These are phyloP conservation scores for Notocelia uddmanniana DNA, from an alignment of 2,888 invertebrate genomes.

Conservation along the genomic window DNA sequence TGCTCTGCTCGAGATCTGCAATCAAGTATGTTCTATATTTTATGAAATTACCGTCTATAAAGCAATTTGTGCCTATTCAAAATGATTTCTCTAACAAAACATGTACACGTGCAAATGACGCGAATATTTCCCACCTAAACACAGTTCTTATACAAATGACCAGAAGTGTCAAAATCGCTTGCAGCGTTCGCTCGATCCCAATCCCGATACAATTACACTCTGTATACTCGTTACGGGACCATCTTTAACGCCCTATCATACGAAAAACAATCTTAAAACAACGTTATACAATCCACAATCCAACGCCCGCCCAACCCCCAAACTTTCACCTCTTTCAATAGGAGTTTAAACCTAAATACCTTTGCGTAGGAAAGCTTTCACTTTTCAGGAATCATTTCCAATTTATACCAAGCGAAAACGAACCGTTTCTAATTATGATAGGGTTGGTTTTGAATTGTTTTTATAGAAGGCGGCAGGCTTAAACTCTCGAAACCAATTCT, in stretches of 20 bases:
- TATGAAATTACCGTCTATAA: slow-evolving; percentile 6
- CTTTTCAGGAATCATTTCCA: slow-evolving; percentile 84
- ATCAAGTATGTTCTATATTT: too few relatives aligned
- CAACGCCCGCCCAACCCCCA: slow-evolving; percentile 59
- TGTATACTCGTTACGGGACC: slow-evolving; percentile 82
- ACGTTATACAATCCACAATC: slow-evolving; percentile 58
- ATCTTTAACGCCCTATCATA: slow-evolving; percentile 70
- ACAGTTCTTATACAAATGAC: not conserved
- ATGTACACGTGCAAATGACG: slow-evolving; percentile 21
- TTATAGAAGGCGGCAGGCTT: slow-evolving; percentile 81
- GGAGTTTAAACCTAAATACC: slow-evolving; percentile 85
- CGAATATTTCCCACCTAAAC: not conserved
- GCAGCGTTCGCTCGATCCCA: slow-evolving; percentile 73
- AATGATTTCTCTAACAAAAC: not conserved
- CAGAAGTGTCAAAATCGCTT: slow-evolving; percentile 59
- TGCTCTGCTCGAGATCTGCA: too few relatives aligned
- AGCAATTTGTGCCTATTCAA: slow-evolving; percentile 5
- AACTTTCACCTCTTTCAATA: slow-evolving; percentile 86
- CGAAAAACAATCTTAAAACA: slow-evolving; percentile 60
- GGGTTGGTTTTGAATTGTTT: slow-evolving; percentile 61
- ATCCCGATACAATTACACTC: slow-evolving; percentile 84
- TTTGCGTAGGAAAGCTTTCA: slow-evolving; percentile 84
- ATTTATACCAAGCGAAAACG: slow-evolving; percentile 56
- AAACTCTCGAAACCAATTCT: slow-evolving; percentile 83
- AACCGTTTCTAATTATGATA: slow-evolving; percentile 59